Base-by-base conservation (phyloP, 2,797 vertebrate genomes). In the Acanthis flammea region DNA sequence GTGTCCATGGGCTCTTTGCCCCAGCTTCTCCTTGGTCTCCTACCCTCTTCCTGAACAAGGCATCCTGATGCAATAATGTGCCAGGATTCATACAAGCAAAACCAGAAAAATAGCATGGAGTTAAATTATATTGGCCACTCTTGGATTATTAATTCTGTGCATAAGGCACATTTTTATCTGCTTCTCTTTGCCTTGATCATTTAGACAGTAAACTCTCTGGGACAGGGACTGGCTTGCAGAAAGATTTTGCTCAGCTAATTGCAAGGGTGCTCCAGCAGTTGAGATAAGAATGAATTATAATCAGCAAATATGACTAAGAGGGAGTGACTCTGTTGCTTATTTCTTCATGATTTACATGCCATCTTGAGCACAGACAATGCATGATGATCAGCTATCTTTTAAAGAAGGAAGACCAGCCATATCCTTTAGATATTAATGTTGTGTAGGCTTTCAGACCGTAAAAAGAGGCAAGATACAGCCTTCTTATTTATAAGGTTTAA, bases 31-130 rank as follows among this genome's bases (percentile, higher is more conserved):
- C 47, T 47, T 41, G 5, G 31, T 44, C 57, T 48, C 55, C 37
- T 60, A 18, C 6, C 4, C 16, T 67, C 10, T 42, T 53, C 37
- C 30, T 41, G 57, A 77, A 30, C 17, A 60, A 60, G 41, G 41
- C 6, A 1, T 35, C 16, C 39, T 2, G 2, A 33, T 41, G 31
- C 12, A 66, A 19, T 14, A 65, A 18, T 0, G 0, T 47, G 8
- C 4, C 41, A 41, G 50, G 54, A 86, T 31, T 67, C 7, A 53
- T 17, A 10, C 2, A 44, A 74, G 23, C 7, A 60, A 80, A 76
- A 72, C 22, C 9, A 73, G 41, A 62, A 86, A 90, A 88, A 82
- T 10, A 50, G 1, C 8, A 13, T 33, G n/a, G 30, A 58, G 16
- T 33, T 4, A 33, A 75, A 72, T 33, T 8, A 4, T 42, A 35